phyloP scores from a whole-genome alignment of 2,113 vertebrate species.

The Mesitornis unicolor region DNA sequence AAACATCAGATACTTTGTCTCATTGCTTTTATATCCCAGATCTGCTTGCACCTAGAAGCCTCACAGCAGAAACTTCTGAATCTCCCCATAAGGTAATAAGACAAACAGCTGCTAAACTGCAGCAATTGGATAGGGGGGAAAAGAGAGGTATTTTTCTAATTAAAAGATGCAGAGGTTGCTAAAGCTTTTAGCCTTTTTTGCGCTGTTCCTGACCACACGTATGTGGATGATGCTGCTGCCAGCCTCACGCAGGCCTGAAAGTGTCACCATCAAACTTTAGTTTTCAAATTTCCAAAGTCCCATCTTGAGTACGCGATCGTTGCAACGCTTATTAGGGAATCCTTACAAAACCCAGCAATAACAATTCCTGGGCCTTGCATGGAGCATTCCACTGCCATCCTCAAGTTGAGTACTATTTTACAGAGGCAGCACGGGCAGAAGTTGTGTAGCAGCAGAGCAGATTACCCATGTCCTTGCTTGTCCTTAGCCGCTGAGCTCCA shows the following conservation, averaged over 20 bases:
- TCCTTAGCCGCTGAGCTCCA: slow-evolving; percentile 4
- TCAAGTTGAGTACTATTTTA: not conserved
- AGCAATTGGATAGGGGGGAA: not conserved
- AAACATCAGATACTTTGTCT: not conserved
- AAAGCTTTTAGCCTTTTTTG: not conserved
- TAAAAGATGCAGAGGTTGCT: not conserved
- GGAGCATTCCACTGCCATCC: not conserved
- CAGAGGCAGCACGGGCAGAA: not conserved
- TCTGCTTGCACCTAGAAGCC: not conserved
- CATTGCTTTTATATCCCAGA: not conserved
- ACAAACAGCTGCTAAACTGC: not conserved
- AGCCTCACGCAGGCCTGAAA: not conserved
- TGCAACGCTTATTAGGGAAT: not conserved
- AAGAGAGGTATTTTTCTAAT: not conserved
- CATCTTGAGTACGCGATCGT: not conserved
- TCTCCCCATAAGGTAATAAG: not conserved
- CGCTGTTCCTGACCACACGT: not conserved
- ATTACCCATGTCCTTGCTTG: slow-evolving; percentile 41
- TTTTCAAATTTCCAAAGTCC: not conserved
- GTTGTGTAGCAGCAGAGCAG: not conserved
- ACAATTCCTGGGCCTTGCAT: not conserved
- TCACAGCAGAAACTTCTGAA: not conserved
- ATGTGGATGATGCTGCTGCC: not conserved
- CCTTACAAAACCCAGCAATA: not conserved
- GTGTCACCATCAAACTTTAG: not conserved